Conservation (phyloP, 2,888 invertebrate species). For the Cryptocheilus praepositus region DNA sequence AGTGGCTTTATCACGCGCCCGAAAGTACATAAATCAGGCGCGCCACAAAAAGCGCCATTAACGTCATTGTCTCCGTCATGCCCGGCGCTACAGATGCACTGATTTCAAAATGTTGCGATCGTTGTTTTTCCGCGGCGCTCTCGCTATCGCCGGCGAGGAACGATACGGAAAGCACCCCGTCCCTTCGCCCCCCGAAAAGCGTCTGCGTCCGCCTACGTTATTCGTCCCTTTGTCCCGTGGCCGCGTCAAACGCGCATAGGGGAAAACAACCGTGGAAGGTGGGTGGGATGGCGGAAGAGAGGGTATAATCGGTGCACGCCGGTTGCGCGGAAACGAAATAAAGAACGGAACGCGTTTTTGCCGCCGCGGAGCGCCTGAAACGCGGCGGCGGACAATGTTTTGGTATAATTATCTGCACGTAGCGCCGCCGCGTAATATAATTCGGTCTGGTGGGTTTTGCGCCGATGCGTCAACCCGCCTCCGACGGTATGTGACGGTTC, state of each 20-base stretch:
- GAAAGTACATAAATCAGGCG: no score
- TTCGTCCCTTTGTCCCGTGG: background rate
- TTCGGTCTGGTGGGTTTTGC: constrained; percentile 35
- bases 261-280: background rate
- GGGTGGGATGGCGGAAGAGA: constrained; percentile 10
- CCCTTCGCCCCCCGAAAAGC: background rate
- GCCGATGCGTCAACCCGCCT: constrained; percentile 2
- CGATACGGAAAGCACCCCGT: background rate
- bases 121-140: background rate
- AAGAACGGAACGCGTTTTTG: constrained; percentile 43
- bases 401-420: constrained; percentile 56
- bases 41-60: background rate
- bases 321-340: constrained; percentile 45
- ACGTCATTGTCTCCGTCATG: background rate
- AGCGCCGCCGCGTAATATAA: constrained; percentile 39
- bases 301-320: constrained; percentile 43
- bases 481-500: background rate
- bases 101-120: constrained; percentile 45
- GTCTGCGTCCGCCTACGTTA: background rate
- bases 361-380: constrained; percentile 23
- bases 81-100: constrained; percentile 17
- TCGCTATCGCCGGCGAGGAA: background rate
- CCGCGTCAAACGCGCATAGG: background rate
- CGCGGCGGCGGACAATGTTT: constrained; percentile 42
- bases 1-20: no score